These are phyloP conservation scores for Odontophorus gujanensis DNA, from an alignment of 2,113 vertebrate genomes.

Conservation along the genomic window DNA sequence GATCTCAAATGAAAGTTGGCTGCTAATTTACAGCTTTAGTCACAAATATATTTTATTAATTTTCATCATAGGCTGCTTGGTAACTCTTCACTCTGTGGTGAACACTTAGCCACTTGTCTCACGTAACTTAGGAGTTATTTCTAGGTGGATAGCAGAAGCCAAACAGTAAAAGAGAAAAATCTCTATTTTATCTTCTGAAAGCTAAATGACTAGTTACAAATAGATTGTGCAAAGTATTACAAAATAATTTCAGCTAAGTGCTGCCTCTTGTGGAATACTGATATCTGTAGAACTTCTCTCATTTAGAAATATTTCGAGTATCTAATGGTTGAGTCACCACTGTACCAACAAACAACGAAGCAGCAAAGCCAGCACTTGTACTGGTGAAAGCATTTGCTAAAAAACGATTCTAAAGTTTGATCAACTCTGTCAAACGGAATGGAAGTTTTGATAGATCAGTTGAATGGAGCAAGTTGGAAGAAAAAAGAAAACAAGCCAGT, in stretches of 20 bases:
- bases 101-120: background rate
- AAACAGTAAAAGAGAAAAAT: too few species aligned
- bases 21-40: background rate
- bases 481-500: background rate
- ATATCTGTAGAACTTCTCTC: background rate
- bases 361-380: background rate
- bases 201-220: background rate
- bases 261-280: background rate
- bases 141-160: background rate
- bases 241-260: background rate
- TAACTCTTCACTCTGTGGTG: background rate
- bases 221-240: background rate
- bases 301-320: background rate
- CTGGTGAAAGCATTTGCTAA: background rate
- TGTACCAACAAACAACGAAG: background rate
- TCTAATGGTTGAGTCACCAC: background rate
- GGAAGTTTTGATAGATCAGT: background rate
- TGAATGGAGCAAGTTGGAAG: background rate
- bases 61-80: background rate
- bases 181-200: background rate
- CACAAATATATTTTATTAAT: rapidly evolving
- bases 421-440: background rate
- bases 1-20: background rate
- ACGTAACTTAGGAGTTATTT: background rate
- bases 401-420: background rate